Evolutionary conservation across 2,888 invertebrate species (phyloP), one percentile per base, ranked within the genome.

Genomic region (Machimus rusticus): DNA sequence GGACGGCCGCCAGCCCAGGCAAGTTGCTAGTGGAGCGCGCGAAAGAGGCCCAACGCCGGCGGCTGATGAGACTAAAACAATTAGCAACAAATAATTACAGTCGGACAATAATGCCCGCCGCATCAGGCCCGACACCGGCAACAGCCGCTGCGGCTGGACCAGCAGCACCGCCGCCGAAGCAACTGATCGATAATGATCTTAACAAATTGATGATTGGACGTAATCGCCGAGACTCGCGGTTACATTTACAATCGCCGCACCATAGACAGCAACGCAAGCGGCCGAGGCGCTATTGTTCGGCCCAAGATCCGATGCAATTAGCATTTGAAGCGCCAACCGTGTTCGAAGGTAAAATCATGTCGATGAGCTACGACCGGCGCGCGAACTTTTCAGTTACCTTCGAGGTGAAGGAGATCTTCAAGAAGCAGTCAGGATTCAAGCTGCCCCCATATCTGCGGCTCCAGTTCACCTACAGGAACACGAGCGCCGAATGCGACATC

Each of bases 261-360:
- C 66, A 66, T 66, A 82, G 82, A 76, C 90, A 90, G 82, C 89
- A 89, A 28, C 90, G 90, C 43, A 89, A 89, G 81, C 90, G 90
- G 16, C 90, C 90, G 85, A 91, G 91, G 28, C 92, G 92, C 89
- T 94, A 94, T 92, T 95, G 95, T 91, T 94, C 94, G 74, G 94
- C 94, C 89, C 93, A 94, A 89, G 95, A 95, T 93, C 94, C 95
- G 87, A 94, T 94, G 81, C 94, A 95, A 90, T 93, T 95, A 90
- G 95, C 95, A 31, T 95, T 93, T 91, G 93, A 94, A 89, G 95
- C 95, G 89, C 94, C 95, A 89, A 95, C 95, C 86, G 95, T 96
- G 79, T 95, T 96, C 91, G 94, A 94, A 91, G 95, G 95, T 88
- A 95, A 94, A 90, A 95, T 94, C 88, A 93, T 94, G 89, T 95